Evolutionary conservation across 2,888 invertebrate genomes (phyloP), one percentile per base, ranked within the genome.

Genomic region (Therioaphis trifolii): DNA sequence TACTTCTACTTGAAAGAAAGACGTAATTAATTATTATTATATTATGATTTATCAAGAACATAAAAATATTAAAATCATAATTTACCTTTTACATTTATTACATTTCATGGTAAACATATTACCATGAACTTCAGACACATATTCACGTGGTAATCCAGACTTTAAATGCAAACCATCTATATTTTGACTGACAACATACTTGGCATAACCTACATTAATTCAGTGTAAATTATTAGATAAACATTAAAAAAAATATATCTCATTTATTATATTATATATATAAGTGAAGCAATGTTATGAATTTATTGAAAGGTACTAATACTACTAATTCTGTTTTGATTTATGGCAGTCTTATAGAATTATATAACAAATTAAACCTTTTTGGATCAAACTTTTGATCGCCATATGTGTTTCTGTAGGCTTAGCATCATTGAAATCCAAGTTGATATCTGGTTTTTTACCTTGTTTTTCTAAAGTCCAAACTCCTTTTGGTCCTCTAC

Each of bases 21-120:
- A n/a, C n/a, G n/a, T n/a, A n/a, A n/a, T n/a, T n/a, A n/a, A n/a
- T n/a, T n/a, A n/a, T n/a, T n/a, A n/a, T n/a, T n/a, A n/a, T n/a
- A n/a, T n/a, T n/a, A n/a, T n/a, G n/a, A n/a, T n/a, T n/a, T n/a
- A n/a, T n/a, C n/a, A n/a, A n/a, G n/a, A 58, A 58, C 11, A 49
- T 0, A 35, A 35, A 49, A 18, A 49, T 5, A 18, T 0, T 18
- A 43, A 43, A 68, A 18, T 49, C 29, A 69, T 46, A 27, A 76
- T 14, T 46, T 89, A 93, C 93, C 91, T 93, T 89, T 94, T 93
- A 90, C 99, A 99, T 87, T 93, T 91, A 88, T 93, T 93, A 88
- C 99, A 99, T 88, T 97, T 94, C 88, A 98, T 97, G 49, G 95
- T 91, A 90, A 97, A 99, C 94, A 99, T 98, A 89, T 99, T 98